Evolutionary conservation across 2,888 invertebrate genomes (phyloP), one percentile per base, ranked within the genome.

Genomic region (Kryphioiulus occultus): DNA sequence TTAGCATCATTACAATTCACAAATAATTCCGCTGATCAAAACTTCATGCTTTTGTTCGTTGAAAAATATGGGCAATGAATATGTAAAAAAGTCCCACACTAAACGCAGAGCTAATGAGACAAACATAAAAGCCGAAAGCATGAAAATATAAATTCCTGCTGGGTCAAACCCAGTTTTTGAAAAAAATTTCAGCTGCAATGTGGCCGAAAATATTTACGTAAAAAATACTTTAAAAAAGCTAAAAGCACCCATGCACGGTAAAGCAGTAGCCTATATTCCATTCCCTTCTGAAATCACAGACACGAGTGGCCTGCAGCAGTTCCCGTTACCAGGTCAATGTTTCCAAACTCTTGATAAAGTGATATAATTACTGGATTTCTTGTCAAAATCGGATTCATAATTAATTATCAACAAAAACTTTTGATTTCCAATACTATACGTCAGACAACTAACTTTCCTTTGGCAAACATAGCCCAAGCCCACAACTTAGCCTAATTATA

Each of bases 281-380:
- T 9, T 44, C 26, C 78, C 78, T 32, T 32, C 78, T 78, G 78
- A 26, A 32, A 78, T 30, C 78, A 17, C 78, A 78, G 30, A 32
- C 78, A 78, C 78, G 78, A 78, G 30, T 78, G 26, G 78, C 78
- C 78, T 78, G 26, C 12, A 30, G 78, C 78, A 78, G 26, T 78
- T 78, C 17, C 30, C 30, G 78, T 78, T 78, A 78, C 30, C 78
- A 78, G 78, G 78, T 78, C 78, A 78, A 78, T 78, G 78, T 78
- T 78, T 78, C 78, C 78, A 26, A 30, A 78, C 78, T 15, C 78
- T 30, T 17, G 30, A 30, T 44, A 44, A 4, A 30, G 7, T 7
- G 35, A 35, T 35, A 78, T 30, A 78, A 78, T 68, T 22, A 17
- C 47, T 15, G 17, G 3, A 47, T 47, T 68, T 22, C 22, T 26